A percentile compares a stretch with the other conserved stretches of the same genome.
These are phyloP conservation scores for Danio choprae DNA, from an alignment of 2,797 vertebrate genomes.

Conservation along the genomic window DNA sequence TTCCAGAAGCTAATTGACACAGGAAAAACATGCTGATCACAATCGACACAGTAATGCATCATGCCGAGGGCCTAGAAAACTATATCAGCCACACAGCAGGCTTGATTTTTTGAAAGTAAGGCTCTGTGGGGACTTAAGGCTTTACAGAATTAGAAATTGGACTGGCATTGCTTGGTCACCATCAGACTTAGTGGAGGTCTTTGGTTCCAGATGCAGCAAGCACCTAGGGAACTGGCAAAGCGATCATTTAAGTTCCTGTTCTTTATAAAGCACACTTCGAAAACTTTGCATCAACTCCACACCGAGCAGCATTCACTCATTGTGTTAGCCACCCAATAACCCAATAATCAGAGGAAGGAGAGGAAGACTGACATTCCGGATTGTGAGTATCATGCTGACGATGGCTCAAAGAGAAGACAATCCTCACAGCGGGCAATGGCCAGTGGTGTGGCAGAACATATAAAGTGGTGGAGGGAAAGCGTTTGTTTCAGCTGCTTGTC, in stretches of 20 bases:
- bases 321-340: constrained; percentile 45
- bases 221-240: constrained; percentile 38
- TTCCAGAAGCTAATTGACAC: constrained; percentile 68
- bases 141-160: constrained; percentile 65
- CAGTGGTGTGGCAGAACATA: constrained; percentile 4
- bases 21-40: constrained; percentile 66
- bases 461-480: background rate
- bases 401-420: constrained; percentile 36
- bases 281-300: constrained; percentile 45
- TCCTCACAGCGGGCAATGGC: constrained; percentile 21
- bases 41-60: constrained; percentile 66
- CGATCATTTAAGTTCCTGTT: constrained; percentile 29
- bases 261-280: constrained; percentile 45
- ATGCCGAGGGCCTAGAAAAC: constrained; percentile 57
- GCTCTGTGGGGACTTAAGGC: constrained; percentile 42
- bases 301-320: constrained; percentile 31
- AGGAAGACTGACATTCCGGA: constrained; percentile 15
- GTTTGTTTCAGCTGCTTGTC: background rate
- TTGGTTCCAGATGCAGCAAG: constrained; percentile 36
- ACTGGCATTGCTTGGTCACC: constrained; percentile 56
- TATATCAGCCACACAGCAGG: constrained; percentile 54
- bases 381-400: constrained; percentile 37
- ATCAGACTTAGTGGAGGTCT: constrained; percentile 47
- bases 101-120: constrained; percentile 33
- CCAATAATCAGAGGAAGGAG: constrained; percentile 38